Evolutionary conservation across 2,888 invertebrate genomes (phyloP).

Genomic region (Ypsolopha sequella): DNA sequence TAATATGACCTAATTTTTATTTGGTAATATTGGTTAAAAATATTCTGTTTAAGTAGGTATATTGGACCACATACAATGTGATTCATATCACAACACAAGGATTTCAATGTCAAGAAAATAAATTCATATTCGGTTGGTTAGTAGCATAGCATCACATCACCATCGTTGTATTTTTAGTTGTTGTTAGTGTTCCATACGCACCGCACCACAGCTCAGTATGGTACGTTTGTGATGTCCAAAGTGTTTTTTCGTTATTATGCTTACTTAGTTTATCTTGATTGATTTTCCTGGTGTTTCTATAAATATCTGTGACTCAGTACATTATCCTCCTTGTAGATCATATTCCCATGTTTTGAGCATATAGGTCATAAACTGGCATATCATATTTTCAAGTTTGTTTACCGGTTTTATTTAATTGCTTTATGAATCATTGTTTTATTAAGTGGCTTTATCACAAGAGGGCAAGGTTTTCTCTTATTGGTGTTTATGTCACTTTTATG

Average conservation of each 20-base stretch:
- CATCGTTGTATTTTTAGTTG: conserved; percentile 23
- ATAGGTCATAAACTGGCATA: no score
- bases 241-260: not conserved
- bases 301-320: not conserved
- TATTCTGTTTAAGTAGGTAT: no score
- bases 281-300: not conserved
- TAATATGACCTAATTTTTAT: not conserved
- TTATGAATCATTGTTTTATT: not conserved
- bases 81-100: not conserved
- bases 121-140: conserved; percentile 28
- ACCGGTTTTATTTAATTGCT: not conserved
- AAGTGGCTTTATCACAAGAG: not conserved
- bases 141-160: conserved; percentile 11
- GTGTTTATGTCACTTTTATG: not conserved
- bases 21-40: no score
- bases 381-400: no score
- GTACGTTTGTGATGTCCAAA: conserved; percentile 25
- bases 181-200: conserved; percentile 23
- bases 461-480: not conserved
- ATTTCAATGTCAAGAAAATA: conserved; percentile 2
- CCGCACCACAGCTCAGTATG: conserved; percentile 25
- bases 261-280: not conserved
- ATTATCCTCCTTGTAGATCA: not conserved
- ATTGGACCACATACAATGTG: no score
- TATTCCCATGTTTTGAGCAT: no score